Conservation (phyloP, 2,888 invertebrate genomes). For the Diaphora mendica region DNA sequence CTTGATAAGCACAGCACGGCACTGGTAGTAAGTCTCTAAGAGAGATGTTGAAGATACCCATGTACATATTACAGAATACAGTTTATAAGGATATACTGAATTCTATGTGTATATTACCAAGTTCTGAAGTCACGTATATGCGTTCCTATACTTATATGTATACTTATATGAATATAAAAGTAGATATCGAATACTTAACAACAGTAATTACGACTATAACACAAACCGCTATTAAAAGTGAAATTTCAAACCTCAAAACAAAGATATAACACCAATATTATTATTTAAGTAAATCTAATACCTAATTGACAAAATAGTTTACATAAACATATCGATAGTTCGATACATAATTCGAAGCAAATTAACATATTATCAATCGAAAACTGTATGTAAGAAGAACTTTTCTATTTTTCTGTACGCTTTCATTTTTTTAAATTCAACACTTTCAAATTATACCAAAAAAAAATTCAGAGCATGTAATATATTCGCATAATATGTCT, state of each 20-base stretch:
- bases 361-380: neutral
- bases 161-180: neutral
- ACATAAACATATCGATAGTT: constrained; percentile 46
- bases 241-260: neutral
- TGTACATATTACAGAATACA: too few relatives aligned
- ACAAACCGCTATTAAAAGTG: neutral
- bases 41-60: too few relatives aligned
- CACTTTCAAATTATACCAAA: constrained; percentile 11
- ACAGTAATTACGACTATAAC: neutral
- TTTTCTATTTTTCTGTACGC: constrained; percentile 12
- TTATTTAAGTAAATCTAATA: constrained; percentile 44
- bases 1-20: neutral
- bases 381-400: constrained; percentile 25
- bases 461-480: constrained; percentile 54
- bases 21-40: too few relatives aligned
- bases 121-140: neutral
- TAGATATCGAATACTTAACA: neutral
- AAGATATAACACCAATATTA: constrained; percentile 40
- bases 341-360: constrained; percentile 14
- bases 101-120: neutral
- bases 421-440: constrained; percentile 12
- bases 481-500: constrained; percentile 55
- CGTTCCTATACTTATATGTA: neutral
- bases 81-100: too few relatives aligned
- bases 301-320: constrained; percentile 36